Conservation (phyloP, 2,888 invertebrate species). For the Drosophila prolongata region DNA sequence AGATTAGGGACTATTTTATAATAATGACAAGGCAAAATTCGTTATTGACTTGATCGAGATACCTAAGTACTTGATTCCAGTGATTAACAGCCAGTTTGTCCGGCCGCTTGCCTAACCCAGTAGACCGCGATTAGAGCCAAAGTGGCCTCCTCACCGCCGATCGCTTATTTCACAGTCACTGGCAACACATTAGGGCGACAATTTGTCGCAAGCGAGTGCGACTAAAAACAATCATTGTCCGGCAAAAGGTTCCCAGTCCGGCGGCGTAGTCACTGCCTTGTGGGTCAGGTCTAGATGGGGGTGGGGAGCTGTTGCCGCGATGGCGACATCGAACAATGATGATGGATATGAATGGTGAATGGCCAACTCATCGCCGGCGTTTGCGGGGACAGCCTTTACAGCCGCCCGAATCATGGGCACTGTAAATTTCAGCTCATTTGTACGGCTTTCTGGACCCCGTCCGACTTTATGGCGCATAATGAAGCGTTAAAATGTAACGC, state of each 20-base stretch:
- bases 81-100: constrained; percentile 12
- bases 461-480: constrained; percentile 70
- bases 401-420: constrained; percentile 68
- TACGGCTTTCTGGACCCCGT: constrained; percentile 25
- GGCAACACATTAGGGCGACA: constrained; percentile 47
- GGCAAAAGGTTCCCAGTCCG: constrained; percentile 25
- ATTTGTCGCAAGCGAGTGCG: constrained; percentile 46
- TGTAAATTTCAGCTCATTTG: constrained; percentile 63
- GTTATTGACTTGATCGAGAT: constrained; percentile 12
- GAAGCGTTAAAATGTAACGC: constrained; percentile 79
- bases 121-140: constrained; percentile 29
- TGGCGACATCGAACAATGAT: constrained; percentile 69
- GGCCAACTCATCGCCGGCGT: constrained; percentile 49
- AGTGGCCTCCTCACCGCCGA: constrained; percentile 23
- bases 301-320: constrained; percentile 28
- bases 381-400: constrained; percentile 13
- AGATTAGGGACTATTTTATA: too few species aligned
- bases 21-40: neutral
- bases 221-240: constrained; percentile 51
- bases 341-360: constrained; percentile 60
- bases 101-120: constrained; percentile 15
- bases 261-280: constrained; percentile 52
- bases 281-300: constrained; percentile 52
- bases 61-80: constrained; percentile 2
- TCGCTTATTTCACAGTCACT: constrained; percentile 52